Evolutionary conservation across 2,888 invertebrate species (phyloP).

Genomic region (Lepas anatifera): DNA sequence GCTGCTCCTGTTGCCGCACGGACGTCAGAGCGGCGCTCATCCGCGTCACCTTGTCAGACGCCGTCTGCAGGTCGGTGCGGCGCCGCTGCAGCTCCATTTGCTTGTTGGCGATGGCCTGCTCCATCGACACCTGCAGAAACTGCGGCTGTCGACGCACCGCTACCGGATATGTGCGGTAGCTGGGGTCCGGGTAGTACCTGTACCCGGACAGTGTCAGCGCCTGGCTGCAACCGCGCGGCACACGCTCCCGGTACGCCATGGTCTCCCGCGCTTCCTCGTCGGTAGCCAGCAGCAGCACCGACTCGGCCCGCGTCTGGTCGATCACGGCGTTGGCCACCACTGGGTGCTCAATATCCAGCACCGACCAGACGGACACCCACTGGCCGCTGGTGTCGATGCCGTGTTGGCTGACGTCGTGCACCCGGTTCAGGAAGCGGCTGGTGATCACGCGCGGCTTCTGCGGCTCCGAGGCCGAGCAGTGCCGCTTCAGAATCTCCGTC

Average conservation of each 20-base stretch:
- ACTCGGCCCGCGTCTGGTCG: conserved; percentile 61
- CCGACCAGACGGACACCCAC: conserved; percentile 23
- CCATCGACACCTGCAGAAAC: conserved; percentile 22
- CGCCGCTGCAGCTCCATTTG: no score
- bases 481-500: neutral
- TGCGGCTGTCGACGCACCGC: neutral
- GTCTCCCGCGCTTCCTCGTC: conserved; percentile 54
- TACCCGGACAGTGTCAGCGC: conserved; percentile 54
- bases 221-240: conserved; percentile 53
- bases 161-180: conserved; percentile 52
- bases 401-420: neutral
- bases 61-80: no score
- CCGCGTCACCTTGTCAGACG: neutral
- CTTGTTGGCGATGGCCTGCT: conserved; percentile 14
- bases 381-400: neutral
- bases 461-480: neutral
- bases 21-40: neutral
- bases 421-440: neutral
- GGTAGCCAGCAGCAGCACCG: conserved; percentile 58
- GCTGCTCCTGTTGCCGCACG: neutral
- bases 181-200: conserved; percentile 59
- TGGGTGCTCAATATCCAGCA: conserved; percentile 55
- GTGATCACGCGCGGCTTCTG: neutral
- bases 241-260: conserved; percentile 40
- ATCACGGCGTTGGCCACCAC: conserved; percentile 73